Percentiles rank a stretch among this genome's conserved stretches.
These are phyloP conservation scores for Machimus rusticus DNA, from an alignment of 2,888 invertebrate genomes.

Conservation along the genomic window DNA sequence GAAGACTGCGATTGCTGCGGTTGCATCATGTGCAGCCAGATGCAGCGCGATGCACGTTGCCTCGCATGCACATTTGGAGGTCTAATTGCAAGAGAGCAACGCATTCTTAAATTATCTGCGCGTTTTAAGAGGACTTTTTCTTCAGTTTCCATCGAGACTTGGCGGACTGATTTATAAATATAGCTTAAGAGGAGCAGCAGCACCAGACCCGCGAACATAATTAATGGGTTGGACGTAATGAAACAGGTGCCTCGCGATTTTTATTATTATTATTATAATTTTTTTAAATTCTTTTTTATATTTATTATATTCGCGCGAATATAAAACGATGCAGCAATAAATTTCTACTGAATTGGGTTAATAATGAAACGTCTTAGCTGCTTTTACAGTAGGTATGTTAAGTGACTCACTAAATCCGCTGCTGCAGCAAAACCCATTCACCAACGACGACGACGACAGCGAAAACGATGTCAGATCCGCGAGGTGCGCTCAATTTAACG, in stretches of 20 bases:
- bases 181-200: background rate
- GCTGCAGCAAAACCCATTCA: background rate
- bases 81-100: background rate
- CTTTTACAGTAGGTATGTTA: background rate
- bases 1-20: background rate
- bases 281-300: background rate
- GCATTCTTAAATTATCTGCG: background rate
- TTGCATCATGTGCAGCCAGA: constrained; percentile 15
- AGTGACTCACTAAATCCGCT: background rate
- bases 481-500: background rate
- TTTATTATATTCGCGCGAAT: background rate
- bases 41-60: background rate
- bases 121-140: background rate
- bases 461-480: background rate
- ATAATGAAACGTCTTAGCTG: constrained; percentile 13
- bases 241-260: constrained; percentile 16
- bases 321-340: background rate
- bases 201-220: background rate
- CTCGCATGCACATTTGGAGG: background rate
- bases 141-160: background rate
- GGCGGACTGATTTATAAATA: background rate
- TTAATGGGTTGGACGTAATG: constrained; percentile 23
- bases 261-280: background rate
- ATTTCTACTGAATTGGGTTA: constrained; percentile 9
- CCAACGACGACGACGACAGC: no score